Conservation (phyloP, 2,797 vertebrate species). For the Oreonectes daqikongensis region DNA sequence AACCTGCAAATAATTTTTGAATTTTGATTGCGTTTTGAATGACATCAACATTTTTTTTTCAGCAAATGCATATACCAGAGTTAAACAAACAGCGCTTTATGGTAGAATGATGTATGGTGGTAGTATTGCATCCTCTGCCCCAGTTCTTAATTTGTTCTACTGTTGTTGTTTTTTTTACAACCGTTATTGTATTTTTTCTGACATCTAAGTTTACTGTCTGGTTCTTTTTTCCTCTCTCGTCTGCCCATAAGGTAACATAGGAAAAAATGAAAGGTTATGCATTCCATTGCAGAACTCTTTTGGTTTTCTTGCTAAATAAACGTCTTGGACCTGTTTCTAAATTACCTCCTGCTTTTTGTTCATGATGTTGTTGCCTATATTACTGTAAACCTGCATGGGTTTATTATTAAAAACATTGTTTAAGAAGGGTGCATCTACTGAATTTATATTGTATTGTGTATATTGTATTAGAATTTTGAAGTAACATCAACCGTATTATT, state of each 20-base stretch:
- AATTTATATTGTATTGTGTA: slow-evolving; percentile 2
- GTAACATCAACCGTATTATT: not conserved
- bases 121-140: slow-evolving; percentile 48
- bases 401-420: slow-evolving; percentile 14
- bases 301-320: slow-evolving; percentile 64
- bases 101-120: slow-evolving; percentile 36
- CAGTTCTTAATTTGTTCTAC: slow-evolving; percentile 33
- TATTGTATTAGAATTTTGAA: slow-evolving; percentile 11
- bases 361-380: slow-evolving; percentile 1
- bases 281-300: slow-evolving; percentile 64
- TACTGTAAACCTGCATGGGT: slow-evolving; percentile 37
- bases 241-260: slow-evolving; percentile 43
- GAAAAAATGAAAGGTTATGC: slow-evolving; percentile 56
- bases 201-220: slow-evolving; percentile 15
- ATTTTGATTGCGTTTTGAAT: slow-evolving; percentile 21
- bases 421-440: slow-evolving; percentile 20
- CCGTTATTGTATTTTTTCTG: slow-evolving; percentile 2
- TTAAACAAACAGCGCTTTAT: slow-evolving; percentile 35
- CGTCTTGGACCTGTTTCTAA: slow-evolving; percentile 64
- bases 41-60: slow-evolving; percentile 15
- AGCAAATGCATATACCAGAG: slow-evolving; percentile 26
- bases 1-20: slow-evolving; percentile 4
- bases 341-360: slow-evolving; percentile 41
- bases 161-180: slow-evolving; percentile 8
- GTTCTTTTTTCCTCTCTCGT: slow-evolving; percentile 25